These are phyloP conservation scores for Meloidogyne exigua DNA, from an alignment of 1,140 invertebrate species.

Conservation along the genomic window DNA sequence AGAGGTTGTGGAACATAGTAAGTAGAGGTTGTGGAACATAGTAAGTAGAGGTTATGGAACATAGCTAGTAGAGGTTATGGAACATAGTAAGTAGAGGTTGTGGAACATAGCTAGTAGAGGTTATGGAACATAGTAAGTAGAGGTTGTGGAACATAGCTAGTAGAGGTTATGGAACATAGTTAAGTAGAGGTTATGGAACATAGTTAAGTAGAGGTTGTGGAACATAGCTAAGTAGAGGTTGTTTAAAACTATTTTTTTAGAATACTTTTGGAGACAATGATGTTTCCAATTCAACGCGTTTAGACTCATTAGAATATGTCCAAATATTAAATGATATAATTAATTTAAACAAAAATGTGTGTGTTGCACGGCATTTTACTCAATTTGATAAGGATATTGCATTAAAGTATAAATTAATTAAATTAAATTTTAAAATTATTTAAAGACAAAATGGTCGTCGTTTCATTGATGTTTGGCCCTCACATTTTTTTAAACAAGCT, in stretches of 20 bases:
- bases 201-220: no score
- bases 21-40: no score
- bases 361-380: conserved; percentile 86
- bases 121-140: no score
- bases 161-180: background rate
- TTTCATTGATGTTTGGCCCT: conserved; percentile 95
- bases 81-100: no score
- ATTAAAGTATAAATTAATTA: conserved; percentile 42
- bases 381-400: conserved; percentile 70
- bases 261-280: background rate
- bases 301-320: conserved; percentile 76
- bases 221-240: background rate
- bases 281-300: background rate
- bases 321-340: conserved; percentile 76
- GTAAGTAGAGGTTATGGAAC: background rate
- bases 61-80: background rate
- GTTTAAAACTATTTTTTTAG: no score
- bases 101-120: background rate
- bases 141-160: no score
- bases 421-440: conserved; percentile 17
- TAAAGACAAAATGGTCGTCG: conserved; percentile 66
- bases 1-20: no score
- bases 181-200: no score
- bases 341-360: conserved; percentile 89
- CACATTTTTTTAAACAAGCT: conserved; percentile 79